A percentile compares a stretch with the other conserved stretches of the same genome.
Evolutionary conservation across 2,797 vertebrate genomes (phyloP).

Genomic region (Spheniscus humboldti): DNA sequence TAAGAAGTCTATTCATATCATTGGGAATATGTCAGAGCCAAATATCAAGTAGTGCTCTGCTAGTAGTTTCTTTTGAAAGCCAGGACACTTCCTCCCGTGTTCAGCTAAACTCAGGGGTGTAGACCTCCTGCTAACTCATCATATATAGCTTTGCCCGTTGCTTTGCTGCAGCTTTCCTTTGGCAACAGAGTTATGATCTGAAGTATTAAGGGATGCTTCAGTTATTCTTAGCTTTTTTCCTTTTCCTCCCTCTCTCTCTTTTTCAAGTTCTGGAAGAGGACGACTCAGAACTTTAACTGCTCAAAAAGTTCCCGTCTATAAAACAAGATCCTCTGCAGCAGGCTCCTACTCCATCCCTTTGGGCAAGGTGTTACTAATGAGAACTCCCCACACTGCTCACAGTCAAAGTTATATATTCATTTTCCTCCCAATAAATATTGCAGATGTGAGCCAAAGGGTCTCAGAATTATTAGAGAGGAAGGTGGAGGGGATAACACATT

Average conservation of each 20-base stretch:
- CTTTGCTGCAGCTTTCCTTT: neutral
- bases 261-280: neutral
- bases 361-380: neutral
- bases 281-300: neutral
- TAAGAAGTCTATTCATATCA: slow-evolving; percentile 18
- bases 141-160: neutral
- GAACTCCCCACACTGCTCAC: neutral
- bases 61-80: neutral
- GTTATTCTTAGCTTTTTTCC: neutral
- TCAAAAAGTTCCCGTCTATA: neutral
- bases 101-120: neutral
- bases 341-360: neutral
- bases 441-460: neutral
- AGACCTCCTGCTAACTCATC: neutral
- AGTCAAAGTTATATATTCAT: neutral
- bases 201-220: neutral
- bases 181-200: neutral
- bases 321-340: neutral
- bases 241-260: neutral
- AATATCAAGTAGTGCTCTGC: neutral
- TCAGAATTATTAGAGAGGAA: neutral
- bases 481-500: neutral
- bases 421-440: neutral
- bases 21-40: neutral
- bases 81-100: neutral